A percentile compares a stretch with the other conserved stretches of the same genome.
phyloP scores from a whole-genome alignment of 2,113 vertebrate species.

The Rattus rattus region DNA sequence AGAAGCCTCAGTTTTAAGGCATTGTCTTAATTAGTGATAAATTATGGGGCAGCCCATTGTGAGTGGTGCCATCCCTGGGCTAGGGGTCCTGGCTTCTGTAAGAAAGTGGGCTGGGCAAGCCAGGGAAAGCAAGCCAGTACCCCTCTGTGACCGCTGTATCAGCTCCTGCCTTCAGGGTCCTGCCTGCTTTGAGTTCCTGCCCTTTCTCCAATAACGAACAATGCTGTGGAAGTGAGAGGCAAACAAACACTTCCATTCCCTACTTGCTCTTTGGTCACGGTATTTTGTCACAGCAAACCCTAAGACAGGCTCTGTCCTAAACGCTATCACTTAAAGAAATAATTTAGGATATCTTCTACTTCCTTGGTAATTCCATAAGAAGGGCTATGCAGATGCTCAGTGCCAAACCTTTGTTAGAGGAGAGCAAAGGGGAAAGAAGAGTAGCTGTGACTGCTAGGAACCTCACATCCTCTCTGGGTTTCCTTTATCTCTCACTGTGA shows the following conservation, averaged over 20 bases:
- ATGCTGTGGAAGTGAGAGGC: not conserved
- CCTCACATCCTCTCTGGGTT: not conserved
- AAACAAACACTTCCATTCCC: not conserved
- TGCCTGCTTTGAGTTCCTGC: not conserved
- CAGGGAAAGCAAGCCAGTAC: not conserved
- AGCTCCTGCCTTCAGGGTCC: not conserved
- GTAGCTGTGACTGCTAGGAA: not conserved
- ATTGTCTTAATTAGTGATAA: not conserved
- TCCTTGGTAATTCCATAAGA: not conserved
- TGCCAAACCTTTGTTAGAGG: not conserved
- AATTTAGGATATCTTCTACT: not conserved
- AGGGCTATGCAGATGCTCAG: not conserved
- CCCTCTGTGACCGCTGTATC: not conserved
- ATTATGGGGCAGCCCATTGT: not conserved
- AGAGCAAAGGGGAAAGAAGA: not conserved
- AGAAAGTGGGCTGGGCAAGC: not conserved
- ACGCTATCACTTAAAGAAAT: not conserved
- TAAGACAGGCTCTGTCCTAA: not conserved
- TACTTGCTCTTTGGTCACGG: not conserved
- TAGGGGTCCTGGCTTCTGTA: not conserved
- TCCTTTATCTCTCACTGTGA: constrained; percentile 48
- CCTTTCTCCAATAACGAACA: not conserved
- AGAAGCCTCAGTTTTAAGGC: not conserved
- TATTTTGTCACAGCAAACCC: not conserved
- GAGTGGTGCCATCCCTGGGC: not conserved